Evolutionary conservation across 2,113 vertebrate genomes (phyloP).

Genomic region (Chamaea fasciata): DNA sequence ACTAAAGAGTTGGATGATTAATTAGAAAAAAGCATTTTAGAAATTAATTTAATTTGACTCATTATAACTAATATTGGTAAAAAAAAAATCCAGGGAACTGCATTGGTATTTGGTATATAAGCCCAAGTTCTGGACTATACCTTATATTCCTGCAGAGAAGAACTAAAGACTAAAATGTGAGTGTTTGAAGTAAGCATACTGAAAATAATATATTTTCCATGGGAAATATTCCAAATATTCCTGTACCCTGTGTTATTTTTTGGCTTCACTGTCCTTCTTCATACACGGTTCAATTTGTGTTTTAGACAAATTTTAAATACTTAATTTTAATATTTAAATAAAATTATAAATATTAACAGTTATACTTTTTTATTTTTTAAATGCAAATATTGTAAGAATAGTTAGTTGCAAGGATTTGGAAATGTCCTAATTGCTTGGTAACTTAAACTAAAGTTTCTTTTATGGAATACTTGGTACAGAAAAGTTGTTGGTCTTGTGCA

Average conservation of each 20-base stretch:
- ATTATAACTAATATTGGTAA: neutral
- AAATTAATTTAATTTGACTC: neutral
- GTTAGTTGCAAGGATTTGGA: neutral
- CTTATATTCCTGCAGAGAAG: neutral
- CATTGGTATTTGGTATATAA: neutral
- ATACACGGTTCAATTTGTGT: neutral
- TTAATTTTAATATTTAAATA: neutral
- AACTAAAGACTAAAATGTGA: neutral
- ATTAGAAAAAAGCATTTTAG: neutral
- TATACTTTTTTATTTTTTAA: neutral
- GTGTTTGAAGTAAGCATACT: neutral
- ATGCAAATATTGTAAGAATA: neutral
- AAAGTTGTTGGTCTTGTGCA: neutral
- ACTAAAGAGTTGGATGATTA: neutral
- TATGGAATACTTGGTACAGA: neutral
- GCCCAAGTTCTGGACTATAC: accelerated
- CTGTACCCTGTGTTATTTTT: neutral
- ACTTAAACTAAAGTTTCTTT: neutral
- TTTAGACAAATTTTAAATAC: neutral
- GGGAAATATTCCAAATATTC: neutral
- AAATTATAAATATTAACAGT: neutral
- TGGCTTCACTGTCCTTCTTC: neutral
- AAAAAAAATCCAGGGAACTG: neutral
- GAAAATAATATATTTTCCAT: neutral
- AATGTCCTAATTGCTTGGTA: neutral